These are phyloP conservation scores for Hypomecis punctinalis DNA, from an alignment of 2,888 invertebrate genomes.

Conservation along the genomic window DNA sequence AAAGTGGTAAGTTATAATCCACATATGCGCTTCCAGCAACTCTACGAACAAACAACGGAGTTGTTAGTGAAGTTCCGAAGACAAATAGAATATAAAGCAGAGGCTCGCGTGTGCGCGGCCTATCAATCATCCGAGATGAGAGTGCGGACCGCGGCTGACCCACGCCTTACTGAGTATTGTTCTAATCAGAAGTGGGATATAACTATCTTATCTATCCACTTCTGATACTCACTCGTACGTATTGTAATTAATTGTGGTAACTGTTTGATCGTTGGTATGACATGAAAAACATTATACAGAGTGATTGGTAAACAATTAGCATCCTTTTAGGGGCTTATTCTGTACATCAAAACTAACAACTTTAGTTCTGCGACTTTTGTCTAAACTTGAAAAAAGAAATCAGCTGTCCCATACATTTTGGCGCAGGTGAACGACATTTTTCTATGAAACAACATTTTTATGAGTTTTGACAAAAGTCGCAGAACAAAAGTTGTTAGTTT, in stretches of 20 bases:
- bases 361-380: too few species aligned
- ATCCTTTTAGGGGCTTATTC: too few species aligned
- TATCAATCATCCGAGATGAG: constrained; percentile 61
- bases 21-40: constrained; percentile 25
- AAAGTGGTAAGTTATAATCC: neutral
- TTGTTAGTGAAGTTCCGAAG: constrained; percentile 60
- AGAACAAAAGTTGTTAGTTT: too few species aligned
- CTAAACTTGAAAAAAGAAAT: too few species aligned
- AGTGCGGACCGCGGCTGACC: constrained; percentile 48
- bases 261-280: neutral
- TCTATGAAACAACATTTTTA: too few species aligned
- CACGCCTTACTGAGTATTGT: neutral
- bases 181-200: constrained; percentile 4
- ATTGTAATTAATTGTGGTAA: constrained; percentile 1
- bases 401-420: too few species aligned
- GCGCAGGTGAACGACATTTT: too few species aligned
- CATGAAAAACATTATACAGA: too few species aligned
- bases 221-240: neutral
- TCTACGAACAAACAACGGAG: constrained; percentile 29
- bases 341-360: too few species aligned
- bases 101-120: constrained; percentile 62
- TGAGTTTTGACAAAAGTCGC: too few species aligned
- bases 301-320: too few species aligned
- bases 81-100: constrained; percentile 70
- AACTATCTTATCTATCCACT: too few species aligned